These are phyloP conservation scores for Bicyclus anynana DNA, from an alignment of 1,140 invertebrate species.

Conservation along the genomic window DNA sequence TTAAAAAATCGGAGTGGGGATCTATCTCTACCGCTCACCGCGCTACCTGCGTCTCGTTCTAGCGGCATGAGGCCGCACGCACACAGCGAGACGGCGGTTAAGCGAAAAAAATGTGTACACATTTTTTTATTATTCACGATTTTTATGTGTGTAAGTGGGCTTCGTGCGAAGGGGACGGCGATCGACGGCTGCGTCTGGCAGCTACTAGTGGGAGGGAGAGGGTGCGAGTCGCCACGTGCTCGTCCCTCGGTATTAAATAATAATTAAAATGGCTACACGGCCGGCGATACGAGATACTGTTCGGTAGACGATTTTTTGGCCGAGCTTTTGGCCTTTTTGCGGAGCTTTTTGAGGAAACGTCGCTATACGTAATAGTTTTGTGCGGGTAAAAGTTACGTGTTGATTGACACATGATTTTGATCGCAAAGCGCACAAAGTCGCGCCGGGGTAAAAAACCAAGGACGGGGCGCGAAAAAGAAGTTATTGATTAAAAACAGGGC, in stretches of 20 bases:
- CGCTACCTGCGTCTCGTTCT: slow-evolving; percentile 54
- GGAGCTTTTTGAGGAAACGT: slow-evolving; percentile 58
- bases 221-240: slow-evolving; percentile 67
- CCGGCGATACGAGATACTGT: slow-evolving; percentile 68
- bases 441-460: slow-evolving; percentile 73
- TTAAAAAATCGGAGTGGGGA: slow-evolving; percentile 75
- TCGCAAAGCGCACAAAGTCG: slow-evolving; percentile 69
- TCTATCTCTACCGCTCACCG: slow-evolving; percentile 34
- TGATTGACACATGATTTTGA: slow-evolving; percentile 69
- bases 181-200: slow-evolving; percentile 25
- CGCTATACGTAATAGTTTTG: slow-evolving; percentile 35
- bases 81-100: slow-evolving; percentile 61
- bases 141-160: slow-evolving; percentile 77
- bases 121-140: slow-evolving; percentile 77
- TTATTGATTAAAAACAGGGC: slow-evolving; percentile 75
- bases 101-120: slow-evolving; percentile 77
- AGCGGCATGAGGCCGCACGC: slow-evolving; percentile 65
- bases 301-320: slow-evolving; percentile 74
- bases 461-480: slow-evolving; percentile 72
- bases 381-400: slow-evolving; percentile 40
- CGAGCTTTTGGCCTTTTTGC: slow-evolving; percentile 65
- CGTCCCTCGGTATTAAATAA: slow-evolving; percentile 75
- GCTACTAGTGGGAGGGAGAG: slow-evolving; percentile 41
- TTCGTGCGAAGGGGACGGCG: slow-evolving; percentile 54
- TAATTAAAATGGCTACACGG: slow-evolving; percentile 77